phyloP scores from a whole-genome alignment of 2,797 vertebrate species.

The Myotis pilosus region DNA sequence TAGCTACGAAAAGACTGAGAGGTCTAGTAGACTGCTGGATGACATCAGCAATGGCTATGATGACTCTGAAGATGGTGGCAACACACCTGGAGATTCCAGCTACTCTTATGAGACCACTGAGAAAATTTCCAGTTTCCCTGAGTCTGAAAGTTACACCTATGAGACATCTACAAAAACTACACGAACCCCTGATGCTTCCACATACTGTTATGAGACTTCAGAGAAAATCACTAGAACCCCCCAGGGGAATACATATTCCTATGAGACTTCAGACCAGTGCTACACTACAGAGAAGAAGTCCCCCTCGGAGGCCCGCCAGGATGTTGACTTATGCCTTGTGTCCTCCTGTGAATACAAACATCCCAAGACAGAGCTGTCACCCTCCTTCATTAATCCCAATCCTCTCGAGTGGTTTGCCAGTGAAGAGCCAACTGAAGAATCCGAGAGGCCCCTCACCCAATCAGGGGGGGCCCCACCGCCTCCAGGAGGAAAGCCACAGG shows the following conservation, averaged over 20 bases:
- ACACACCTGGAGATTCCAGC: constrained; percentile 80
- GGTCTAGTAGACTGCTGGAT: constrained; percentile 69
- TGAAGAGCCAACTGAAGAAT: constrained; percentile 88
- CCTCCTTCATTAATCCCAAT: constrained; percentile 98
- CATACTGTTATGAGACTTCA: constrained; percentile 81
- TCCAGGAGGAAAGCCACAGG: constrained; percentile 89
- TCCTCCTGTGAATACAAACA: constrained; percentile 96
- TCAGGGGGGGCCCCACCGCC: constrained; percentile 90
- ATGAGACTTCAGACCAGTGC: constrained; percentile 77
- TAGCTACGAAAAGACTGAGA: constrained; percentile 65
- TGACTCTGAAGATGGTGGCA: constrained; percentile 64
- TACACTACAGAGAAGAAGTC: constrained; percentile 77
- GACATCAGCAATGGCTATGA: constrained; percentile 77
- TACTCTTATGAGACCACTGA: constrained; percentile 78
- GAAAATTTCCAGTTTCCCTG: constrained; percentile 77
- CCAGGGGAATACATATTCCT: constrained; percentile 76
- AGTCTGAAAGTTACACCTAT: constrained; percentile 76
- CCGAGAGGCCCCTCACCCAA: constrained; percentile 90
- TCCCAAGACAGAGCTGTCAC: constrained; percentile 96
- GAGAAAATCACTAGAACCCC: constrained; percentile 75
- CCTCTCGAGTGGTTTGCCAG: constrained; percentile 95
- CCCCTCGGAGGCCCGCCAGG: constrained; percentile 88
- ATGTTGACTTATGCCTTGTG: constrained; percentile 95
- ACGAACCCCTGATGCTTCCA: constrained; percentile 73
- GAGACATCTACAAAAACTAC: constrained; percentile 69